phyloP scores from a whole-genome alignment of 92 coral and sea anemone species.

The Phymanthus crucifer region DNA sequence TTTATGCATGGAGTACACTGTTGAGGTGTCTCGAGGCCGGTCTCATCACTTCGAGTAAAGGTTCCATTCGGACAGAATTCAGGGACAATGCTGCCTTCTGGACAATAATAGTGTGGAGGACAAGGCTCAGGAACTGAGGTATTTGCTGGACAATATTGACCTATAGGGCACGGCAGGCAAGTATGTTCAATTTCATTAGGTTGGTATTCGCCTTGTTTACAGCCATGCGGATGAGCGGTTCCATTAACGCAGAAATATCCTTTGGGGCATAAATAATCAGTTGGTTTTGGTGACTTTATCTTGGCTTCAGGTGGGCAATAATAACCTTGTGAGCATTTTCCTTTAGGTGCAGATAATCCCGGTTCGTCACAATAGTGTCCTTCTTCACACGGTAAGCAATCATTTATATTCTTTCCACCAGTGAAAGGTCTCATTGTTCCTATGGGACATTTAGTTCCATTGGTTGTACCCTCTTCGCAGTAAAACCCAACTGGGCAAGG shows the following conservation, averaged over 20 bases:
- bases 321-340: slow-evolving; percentile 73
- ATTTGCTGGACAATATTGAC: slow-evolving; percentile 82
- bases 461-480: slow-evolving; percentile 80
- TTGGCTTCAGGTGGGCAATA: slow-evolving; percentile 82
- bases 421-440: slow-evolving; percentile 79
- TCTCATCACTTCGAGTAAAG: slow-evolving; percentile 51
- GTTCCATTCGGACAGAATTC: slow-evolving; percentile 93
- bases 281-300: slow-evolving; percentile 63
- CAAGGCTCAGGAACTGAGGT: slow-evolving; percentile 78
- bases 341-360: slow-evolving; percentile 66
- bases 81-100: slow-evolving; percentile 71
- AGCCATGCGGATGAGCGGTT: slow-evolving; percentile 82
- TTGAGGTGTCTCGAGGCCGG: slow-evolving; percentile 56
- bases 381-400: slow-evolving; percentile 81
- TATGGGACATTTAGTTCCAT: slow-evolving; percentile 79
- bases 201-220: slow-evolving; percentile 89
- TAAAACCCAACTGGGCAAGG: slow-evolving; percentile 74
- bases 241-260: slow-evolving; percentile 84
- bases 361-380: slow-evolving; percentile 81
- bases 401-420: slow-evolving; percentile 68
- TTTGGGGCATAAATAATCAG: slow-evolving; percentile 73
- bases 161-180: slow-evolving; percentile 80
- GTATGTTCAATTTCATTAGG: slow-evolving; percentile 50
- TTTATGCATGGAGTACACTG: slow-evolving; percentile 80
- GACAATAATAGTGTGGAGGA: slow-evolving; percentile 80